Base-by-base conservation (phyloP, 1,140 invertebrate species). In the Drosophila ficusphila region DNA sequence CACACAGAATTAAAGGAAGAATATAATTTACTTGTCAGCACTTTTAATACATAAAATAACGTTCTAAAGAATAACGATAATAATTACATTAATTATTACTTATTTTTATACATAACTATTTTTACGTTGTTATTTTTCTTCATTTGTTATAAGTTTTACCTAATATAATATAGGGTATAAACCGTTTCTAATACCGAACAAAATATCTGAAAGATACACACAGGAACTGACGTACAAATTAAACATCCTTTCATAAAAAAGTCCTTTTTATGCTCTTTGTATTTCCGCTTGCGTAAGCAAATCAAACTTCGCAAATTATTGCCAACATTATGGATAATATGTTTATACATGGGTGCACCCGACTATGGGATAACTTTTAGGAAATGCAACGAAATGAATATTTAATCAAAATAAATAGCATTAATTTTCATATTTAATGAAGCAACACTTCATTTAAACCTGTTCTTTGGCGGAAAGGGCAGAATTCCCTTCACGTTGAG, bases 361-460 rank as follows among this genome's bases (percentile, higher is more conserved):
- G 61, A 53, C 31, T 31, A 41, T 54, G 64, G 57, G 29, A 38
- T 46, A 53, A 42, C 47, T 54, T 42, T 68, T 69, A 54, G 61
- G 48, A 68, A 70, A 36, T 54, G 42, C 53, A 78, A 52, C 53
- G 9, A 46, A 48, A 76, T 86, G 61, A 74, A 86, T 86, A 88
- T 77, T 88, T 88, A 86, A 86, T 81, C 67, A 60, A 65, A 74
- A 57, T 57, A 65, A 88, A 86, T 81, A 57, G 72, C 68, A 77
- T 74, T 81, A 74, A 88, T 86, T 86, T 86, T 76, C 81, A 86
- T 86, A 81, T 74, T 81, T 88, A 86, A 86, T 86, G 77, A 88
- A 70, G 82, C 81, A 76, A 77, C 76, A 88, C 76, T 79, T 81
- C 72, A 86, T 88, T 81, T 74, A 70, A 75, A 48, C 25, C 21